Evolutionary conservation across 2,113 vertebrate genomes (phyloP).

Genomic region (Clarias magur): DNA sequence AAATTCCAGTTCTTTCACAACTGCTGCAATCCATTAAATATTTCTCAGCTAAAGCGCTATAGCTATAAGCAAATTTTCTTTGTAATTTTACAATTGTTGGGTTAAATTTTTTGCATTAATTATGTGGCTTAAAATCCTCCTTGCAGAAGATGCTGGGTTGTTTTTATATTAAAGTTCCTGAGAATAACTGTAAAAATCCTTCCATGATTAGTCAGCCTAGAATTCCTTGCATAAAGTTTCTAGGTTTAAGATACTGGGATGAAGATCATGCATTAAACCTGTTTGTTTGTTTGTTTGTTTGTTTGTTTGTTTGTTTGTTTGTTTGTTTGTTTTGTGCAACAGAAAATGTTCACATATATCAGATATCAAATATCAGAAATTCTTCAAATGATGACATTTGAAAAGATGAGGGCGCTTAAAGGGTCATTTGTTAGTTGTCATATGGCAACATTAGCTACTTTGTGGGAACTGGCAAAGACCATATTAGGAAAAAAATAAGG

Average conservation of each 20-base stretch:
- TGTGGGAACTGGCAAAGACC: background rate
- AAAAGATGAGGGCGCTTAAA: background rate
- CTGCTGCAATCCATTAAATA: too few species aligned
- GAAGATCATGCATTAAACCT: background rate
- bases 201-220: background rate
- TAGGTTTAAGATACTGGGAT: background rate
- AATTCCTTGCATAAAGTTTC: background rate
- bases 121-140: background rate
- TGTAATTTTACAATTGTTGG: too few species aligned
- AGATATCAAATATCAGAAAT: too few species aligned
- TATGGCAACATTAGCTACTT: background rate
- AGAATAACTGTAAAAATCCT: background rate
- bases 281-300: background rate
- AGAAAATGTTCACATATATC: background rate
- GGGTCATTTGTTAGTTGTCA: background rate
- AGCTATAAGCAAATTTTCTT: too few species aligned
- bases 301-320: background rate
- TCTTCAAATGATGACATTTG: background rate
- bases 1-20: too few species aligned
- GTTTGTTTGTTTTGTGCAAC: background rate
- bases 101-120: background rate
- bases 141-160: background rate
- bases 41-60: too few species aligned
- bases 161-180: background rate
- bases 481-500: background rate